Evolutionary conservation across 2,797 vertebrate species (phyloP).

Genomic region (Morus bassanus): DNA sequence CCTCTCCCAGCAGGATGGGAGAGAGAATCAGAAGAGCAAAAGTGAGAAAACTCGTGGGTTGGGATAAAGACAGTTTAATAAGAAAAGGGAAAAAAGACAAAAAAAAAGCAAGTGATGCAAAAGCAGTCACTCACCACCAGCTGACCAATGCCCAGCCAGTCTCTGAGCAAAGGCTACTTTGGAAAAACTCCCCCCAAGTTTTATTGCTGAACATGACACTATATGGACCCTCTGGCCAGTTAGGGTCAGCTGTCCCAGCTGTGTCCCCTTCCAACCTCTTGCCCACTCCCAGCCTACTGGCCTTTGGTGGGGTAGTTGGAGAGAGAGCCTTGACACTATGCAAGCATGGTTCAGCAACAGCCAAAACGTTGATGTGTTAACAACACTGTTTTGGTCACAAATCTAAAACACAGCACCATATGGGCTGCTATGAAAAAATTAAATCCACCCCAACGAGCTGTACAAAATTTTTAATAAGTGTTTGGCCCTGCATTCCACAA

Average conservation of each 20-base stretch:
- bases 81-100: background rate
- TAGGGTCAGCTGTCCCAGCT: background rate
- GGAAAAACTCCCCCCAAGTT: background rate
- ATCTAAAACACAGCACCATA: background rate
- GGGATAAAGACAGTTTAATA: background rate
- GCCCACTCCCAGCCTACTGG: background rate
- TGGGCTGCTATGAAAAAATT: background rate
- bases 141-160: background rate
- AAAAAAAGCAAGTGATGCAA: background rate
- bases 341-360: background rate
- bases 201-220: background rate
- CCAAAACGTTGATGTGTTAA: background rate
- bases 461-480: background rate
- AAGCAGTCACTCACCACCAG: background rate
- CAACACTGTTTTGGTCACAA: background rate
- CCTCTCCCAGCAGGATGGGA: background rate
- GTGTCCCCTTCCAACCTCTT: background rate
- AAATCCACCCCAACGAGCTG: fast-evolving
- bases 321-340: background rate
- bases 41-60: background rate
- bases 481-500: background rate
- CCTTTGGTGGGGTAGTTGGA: background rate
- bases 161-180: background rate
- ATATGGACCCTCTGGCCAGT: background rate
- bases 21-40: background rate